Base-by-base conservation (phyloP, 2,797 vertebrate species). In the Gobionotothen gibberifrons region DNA sequence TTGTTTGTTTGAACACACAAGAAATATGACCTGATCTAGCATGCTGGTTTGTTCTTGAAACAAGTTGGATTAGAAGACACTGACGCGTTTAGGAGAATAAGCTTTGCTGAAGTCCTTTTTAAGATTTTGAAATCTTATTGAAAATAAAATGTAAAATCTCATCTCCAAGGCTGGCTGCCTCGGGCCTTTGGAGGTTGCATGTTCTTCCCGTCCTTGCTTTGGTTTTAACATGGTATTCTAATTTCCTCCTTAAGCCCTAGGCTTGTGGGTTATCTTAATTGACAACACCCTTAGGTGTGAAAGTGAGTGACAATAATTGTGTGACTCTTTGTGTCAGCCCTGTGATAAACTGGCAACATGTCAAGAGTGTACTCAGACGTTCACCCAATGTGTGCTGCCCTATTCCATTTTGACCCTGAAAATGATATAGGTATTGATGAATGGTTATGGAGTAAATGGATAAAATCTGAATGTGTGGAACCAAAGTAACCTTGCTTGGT, bases 281-380 rank as follows among this genome's bases (percentile, higher is more conserved):
- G 32, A 19, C 1, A 4, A 61, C 55, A 17, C 51, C 14, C 7
- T 0, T 10, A 49, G 11, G 22, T 72, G 46, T 44, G 32, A 36
- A 78, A 64, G n/a, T 57, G 57, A 72, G 49, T 49, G 7, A 54
- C 10, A 61, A 36, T 65, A 22, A 47, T 44, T 58, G 17, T 57
- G 4, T 22, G n/a, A 47, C 44, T 48, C 22, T 11, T 9, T 26
- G 19, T 46, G 42, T 49, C n/a, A 48, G 32, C 1, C 29, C 17
- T 43, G 59, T 73, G n/a, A 22, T 19, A 21, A 46, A 51, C 26
- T 12, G 13, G 15, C 44, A 73, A 9, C 3, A 12, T 52, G 10
- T 62, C 32, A 46, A 56, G 1, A 32, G 12, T 42, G 9, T n/a
- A 46, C 47, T 48, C 3, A 29, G 10, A 21, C 7, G 51, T 14